These are phyloP conservation scores for Axinella damicornis DNA, from an alignment of 37 sponge, comb jelly and placozoan species.

Conservation along the genomic window DNA sequence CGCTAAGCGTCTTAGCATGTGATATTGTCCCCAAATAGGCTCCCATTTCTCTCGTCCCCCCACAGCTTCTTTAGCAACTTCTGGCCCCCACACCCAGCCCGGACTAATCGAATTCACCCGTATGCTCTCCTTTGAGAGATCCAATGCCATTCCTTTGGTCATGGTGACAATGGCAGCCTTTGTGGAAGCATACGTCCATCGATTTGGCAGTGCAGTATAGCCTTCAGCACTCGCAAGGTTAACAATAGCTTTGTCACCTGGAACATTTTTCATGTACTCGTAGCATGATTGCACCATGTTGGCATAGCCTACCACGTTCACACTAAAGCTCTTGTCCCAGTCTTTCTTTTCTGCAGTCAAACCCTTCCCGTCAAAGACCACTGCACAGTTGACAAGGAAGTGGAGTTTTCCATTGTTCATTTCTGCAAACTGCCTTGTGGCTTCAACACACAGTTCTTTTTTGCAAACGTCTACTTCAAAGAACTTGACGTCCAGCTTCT, in stretches of 20 bases:
- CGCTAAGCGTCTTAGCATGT: conserved; percentile 75
- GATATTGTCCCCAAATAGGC: conserved; percentile 84
- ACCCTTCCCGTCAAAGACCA: conserved; percentile 80
- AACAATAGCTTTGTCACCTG: conserved; percentile 56
- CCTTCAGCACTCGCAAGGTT: conserved; percentile 81
- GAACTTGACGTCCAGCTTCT: conserved; percentile 8
- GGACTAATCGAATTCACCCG: conserved; percentile 89
- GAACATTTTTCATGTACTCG: conserved; percentile 60
- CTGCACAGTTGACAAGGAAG: conserved; percentile 82
- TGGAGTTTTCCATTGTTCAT: conserved; percentile 46
- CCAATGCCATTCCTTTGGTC: conserved; percentile 89
- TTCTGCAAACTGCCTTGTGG: conserved; percentile 58
- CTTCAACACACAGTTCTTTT: conserved; percentile 68
- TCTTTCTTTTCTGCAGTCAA: conserved; percentile 75
- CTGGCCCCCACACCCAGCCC: conserved; percentile 91
- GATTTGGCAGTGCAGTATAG: conserved; percentile 66
- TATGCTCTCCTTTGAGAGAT: conserved; percentile 69
- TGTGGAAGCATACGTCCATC: conserved; percentile 87
- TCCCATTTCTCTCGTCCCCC: conserved; percentile 86
- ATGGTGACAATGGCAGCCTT: conserved; percentile 81
- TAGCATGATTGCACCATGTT: conserved; percentile 88
- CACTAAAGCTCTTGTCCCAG: conserved; percentile 87
- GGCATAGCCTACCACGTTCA: conserved; percentile 86
- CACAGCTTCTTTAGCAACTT: conserved; percentile 85
- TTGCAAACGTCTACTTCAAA: conserved; percentile 78